Conservation (phyloP, 2,888 invertebrate species). For the Brassicogethes aeneus region DNA sequence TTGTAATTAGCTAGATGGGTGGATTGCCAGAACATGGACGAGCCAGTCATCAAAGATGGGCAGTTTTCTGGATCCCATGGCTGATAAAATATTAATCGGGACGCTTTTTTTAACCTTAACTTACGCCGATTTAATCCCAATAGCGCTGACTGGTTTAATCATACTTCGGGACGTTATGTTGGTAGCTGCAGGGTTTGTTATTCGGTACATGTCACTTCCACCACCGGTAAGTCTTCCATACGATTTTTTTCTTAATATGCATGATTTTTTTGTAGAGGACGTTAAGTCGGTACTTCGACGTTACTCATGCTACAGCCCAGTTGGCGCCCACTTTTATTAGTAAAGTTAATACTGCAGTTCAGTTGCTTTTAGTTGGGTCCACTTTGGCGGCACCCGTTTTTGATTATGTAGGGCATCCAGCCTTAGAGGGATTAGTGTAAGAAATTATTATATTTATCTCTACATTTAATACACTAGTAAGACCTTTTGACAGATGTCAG, state of each 20-base stretch:
- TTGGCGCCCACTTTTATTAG: constrained; percentile 87
- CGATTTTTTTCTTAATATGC: neutral
- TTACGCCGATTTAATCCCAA: constrained; percentile 76
- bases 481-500: no score
- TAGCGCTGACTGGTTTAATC: constrained; percentile 71
- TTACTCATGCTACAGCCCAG: constrained; percentile 86
- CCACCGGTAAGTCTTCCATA: constrained; percentile 65
- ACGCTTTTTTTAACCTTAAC: constrained; percentile 82
- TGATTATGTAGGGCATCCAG: constrained; percentile 71
- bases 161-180: constrained; percentile 75
- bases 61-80: constrained; percentile 92
- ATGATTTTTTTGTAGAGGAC: constrained; percentile 64
- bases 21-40: constrained; percentile 88
- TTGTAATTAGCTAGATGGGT: constrained; percentile 85
- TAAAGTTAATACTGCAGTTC: constrained; percentile 91
- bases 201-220: constrained; percentile 83
- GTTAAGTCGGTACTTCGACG: constrained; percentile 79
- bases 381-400: constrained; percentile 89
- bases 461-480: no score
- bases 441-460: constrained; percentile 12
- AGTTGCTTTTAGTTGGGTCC: constrained; percentile 75
- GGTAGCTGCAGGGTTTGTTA: constrained; percentile 77
- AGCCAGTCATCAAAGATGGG: constrained; percentile 90
- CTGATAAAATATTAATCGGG: constrained; percentile 90
- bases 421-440: constrained; percentile 67